These are phyloP conservation scores for Tauraco hartlaubi DNA, from an alignment of 2,797 vertebrate genomes.

Conservation along the genomic window DNA sequence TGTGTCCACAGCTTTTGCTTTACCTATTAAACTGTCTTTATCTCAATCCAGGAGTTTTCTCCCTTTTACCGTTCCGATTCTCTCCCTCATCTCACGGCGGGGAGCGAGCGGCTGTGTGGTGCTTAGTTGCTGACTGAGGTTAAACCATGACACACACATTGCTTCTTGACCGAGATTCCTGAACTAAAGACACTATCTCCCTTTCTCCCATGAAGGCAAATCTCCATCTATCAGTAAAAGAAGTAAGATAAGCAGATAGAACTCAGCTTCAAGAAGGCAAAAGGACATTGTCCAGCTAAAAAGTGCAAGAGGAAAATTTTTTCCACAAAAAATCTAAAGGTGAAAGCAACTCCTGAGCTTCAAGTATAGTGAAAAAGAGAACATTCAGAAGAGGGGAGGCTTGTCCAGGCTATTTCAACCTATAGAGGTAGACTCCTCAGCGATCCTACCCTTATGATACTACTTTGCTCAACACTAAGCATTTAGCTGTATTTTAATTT, in stretches of 20 bases:
- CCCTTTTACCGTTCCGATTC: no score
- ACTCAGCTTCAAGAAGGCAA: not conserved
- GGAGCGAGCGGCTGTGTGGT: no score
- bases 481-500: not conserved
- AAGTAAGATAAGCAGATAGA: not conserved
- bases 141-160: no score
- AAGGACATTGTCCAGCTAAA: not conserved
- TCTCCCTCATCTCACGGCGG: no score
- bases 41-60: no score
- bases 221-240: not conserved
- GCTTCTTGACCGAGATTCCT: not conserved
- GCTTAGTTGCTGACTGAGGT: no score
- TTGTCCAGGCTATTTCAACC: not conserved
- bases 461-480: not conserved
- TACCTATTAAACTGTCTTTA: no score
- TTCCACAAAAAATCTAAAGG: not conserved
- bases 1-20: no score
- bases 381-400: not conserved
- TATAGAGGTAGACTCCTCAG: not conserved
- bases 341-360: not conserved
- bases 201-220: not conserved
- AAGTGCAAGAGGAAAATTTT: not conserved
- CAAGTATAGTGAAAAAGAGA: not conserved
- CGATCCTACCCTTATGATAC: not conserved
- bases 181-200: not conserved